Base-by-base conservation (phyloP, 35 echinoderm and acorn worm genomes). In the Acanthaster planci region DNA sequence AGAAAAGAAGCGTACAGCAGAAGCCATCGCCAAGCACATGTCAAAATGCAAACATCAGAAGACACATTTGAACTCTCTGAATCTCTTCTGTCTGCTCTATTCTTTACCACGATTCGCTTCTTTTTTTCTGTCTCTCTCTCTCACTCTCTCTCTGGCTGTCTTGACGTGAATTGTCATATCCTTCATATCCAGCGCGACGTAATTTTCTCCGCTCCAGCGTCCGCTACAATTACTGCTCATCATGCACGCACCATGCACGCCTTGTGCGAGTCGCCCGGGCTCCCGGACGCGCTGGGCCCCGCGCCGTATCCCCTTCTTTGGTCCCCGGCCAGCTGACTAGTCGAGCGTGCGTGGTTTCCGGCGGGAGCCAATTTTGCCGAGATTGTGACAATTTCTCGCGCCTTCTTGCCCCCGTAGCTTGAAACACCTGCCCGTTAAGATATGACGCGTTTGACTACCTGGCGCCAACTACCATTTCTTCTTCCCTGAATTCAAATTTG, bases 31-130 rank as follows among this genome's bases (percentile, higher is more conserved):
- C 64, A 31, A 14, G 23, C 64, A 47, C 64, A 30, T 19, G 64
- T 72, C 64, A 72, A 34, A 72, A 72, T 72, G 64, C 64, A 72
- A 72, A 72, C 64, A 72, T 72, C 64, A 72, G 9, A 72, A 72
- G 8, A 31, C 42, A 47, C 42, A 47, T 47, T 47, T 12, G 4
- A 47, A 4, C n/a, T 72, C 64, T 72, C 64, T 15, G 26, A 14
- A 34, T 72, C 64, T 72, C 30, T 0, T 26, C 23, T 72, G 21
- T 30, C 64, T 72, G 42, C 42, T 47, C 4, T 47, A n/a, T n/a
- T n/a, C n/a, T n/a, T n/a, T n/a, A n/a, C n/a, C n/a, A n/a, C n/a
- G n/a, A n/a, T n/a, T n/a, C n/a, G n/a, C n/a, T n/a, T n/a, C n/a
- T n/a, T n/a, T n/a, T n/a, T n/a, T n/a, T n/a, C n/a, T n/a, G 19